phyloP scores from a whole-genome alignment of 2,113 vertebrate species.

The Phrynosoma blainvillii region DNA sequence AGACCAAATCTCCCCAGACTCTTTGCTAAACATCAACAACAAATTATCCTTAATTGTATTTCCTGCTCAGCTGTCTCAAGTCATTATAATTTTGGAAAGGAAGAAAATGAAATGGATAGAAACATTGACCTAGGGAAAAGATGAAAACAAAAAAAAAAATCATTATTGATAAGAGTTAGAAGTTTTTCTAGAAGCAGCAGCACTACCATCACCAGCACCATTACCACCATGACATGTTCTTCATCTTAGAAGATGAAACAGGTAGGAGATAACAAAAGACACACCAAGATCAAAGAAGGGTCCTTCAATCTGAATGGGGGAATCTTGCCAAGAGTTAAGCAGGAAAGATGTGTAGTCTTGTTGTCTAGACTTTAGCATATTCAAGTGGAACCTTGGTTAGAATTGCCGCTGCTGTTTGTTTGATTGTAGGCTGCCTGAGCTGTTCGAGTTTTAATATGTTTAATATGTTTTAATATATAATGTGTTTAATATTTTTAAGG shows the following conservation, averaged over 20 bases:
- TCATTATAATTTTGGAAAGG: slow-evolving; percentile 57
- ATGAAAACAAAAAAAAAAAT: slow-evolving; percentile 45
- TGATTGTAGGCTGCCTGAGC: too few relatives aligned
- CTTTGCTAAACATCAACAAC: slow-evolving; percentile 15
- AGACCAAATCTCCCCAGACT: slow-evolving; percentile 54
- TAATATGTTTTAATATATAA: too few relatives aligned
- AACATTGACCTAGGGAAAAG: slow-evolving; percentile 50
- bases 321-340: not conserved
- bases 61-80: slow-evolving; percentile 63
- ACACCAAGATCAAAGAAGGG: slow-evolving; percentile 45
- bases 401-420: too few relatives aligned
- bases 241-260: slow-evolving; percentile 5
- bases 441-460: too few relatives aligned
- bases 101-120: slow-evolving; percentile 62
- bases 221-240: not conserved
- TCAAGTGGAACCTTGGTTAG: too few relatives aligned
- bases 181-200: not conserved
- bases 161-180: slow-evolving; percentile 43
- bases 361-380: not conserved
- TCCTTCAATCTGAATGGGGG: not conserved
- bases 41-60: slow-evolving; percentile 59
- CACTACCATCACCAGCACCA: not conserved
- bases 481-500: too few relatives aligned
- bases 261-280: slow-evolving; percentile 52
- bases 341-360: not conserved